Evolutionary conservation across 1,140 invertebrate species (phyloP), one percentile per base, ranked within the genome.

Genomic region (Mizuhopecten yessoensis): DNA sequence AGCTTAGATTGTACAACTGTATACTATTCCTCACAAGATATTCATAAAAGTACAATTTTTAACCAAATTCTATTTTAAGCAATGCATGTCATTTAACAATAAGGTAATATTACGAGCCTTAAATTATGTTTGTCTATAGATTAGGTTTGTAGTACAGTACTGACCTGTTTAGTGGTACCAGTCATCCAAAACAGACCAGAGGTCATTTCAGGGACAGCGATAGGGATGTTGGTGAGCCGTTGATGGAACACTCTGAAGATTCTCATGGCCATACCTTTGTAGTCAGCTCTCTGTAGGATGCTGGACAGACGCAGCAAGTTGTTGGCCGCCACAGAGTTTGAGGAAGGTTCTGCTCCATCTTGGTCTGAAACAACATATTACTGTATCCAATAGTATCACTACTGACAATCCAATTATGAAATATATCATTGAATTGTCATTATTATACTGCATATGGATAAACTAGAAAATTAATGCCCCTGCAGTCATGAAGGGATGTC

Each of bases 301-400:
- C 97, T 97, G 0, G 97, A 97, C 29, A 99, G 96, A 0, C 98
- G 97, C 29, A 98, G 96, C 29, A 99, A 96, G 97, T 99, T 99
- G 90, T 97, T 97, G 33, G 98, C 98, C 0, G 98, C 97, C 10
- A 99, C 98, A n/a, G 98, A 99, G 96, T 99, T 99, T 23, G 98
- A 98, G 88, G 98, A 98, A 0, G 99, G 99, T 95, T 99, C 99
- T 0, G 99, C 99, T 10, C 98, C 98, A 96, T 99, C 99, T 96
- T 99, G 98, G 96, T 99, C 99, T 99, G 23, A 29, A 0, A 88
- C 36, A 90, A 90, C 11, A 75, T n/a, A n/a, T n/a, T n/a, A n/a
- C n/a, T n/a, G n/a, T n/a, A n/a, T n/a, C n/a, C n/a, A n/a, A n/a
- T n/a, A n/a, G n/a, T n/a, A n/a, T n/a, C n/a, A n/a, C n/a, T n/a